Base-by-base conservation (phyloP, 1,140 invertebrate species). In the Hesperophylax magnus region DNA sequence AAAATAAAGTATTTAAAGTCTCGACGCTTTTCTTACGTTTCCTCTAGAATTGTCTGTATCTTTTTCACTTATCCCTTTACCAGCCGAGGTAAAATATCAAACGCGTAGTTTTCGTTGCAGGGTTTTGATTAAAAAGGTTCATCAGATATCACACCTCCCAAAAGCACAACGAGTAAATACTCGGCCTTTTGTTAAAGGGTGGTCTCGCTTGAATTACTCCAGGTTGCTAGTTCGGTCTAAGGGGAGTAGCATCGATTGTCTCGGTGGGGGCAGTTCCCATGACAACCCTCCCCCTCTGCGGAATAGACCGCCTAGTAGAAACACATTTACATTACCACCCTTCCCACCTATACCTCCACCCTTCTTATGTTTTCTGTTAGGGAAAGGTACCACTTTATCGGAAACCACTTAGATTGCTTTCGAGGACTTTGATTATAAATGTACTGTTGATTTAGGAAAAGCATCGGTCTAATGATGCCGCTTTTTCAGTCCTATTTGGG, bases 231-330 rank as follows among this genome's bases (percentile, higher is more conserved):
- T 60, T 60, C 22, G 56, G 15, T 60, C 5, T 22, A 60, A 60
- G 56, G 56, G 56, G 56, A 20, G 56, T 60, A 60, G 11, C 56
- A 60, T 60, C 56, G 56, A 60, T 60, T 60, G 56, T 60, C 56
- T 60, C 56, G n/a, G 56, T 60, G 56, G 56, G 56, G 56, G 56
- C 22, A 2, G 56, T 22, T 60, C 18, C 56, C 56, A 60, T 60
- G 56, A 7, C 56, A 60, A 60, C 56, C 18, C 56, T 22, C 22
- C 56, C 54, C 56, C 56, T 14, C 5, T 39, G 34, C 9, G 34
- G 17, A 22, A 60, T 60, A 60, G 56, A 60, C 56, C 56, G 56
- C 56, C 56, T 60, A 22, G 18, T 60, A 60, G 34, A 39, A 60
- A 22, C 56, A 60, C 56, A 60, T 60, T 60, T 60, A 18, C 18